A percentile compares a stretch with the other conserved stretches of the same genome.
Conservation (phyloP, 2,113 vertebrate species). For the Tretioscincus oriximinensis region DNA sequence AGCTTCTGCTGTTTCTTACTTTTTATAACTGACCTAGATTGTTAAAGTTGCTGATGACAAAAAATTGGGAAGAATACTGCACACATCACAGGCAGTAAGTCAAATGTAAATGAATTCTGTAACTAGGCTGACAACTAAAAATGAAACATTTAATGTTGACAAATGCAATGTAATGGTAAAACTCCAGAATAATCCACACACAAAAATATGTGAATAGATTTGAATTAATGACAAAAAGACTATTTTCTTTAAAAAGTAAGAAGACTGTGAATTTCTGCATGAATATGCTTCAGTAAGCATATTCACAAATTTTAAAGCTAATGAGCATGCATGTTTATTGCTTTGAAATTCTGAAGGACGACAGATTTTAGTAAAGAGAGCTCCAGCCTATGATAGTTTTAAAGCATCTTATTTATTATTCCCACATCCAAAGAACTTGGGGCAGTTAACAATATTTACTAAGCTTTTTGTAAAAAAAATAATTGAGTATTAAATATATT, state of each 20-base stretch:
- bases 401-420: no score
- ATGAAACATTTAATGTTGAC: slow-evolving; percentile 47
- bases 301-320: slow-evolving; percentile 25
- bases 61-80: slow-evolving; percentile 41
- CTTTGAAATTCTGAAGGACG: background rate
- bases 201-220: slow-evolving; percentile 14
- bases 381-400: no score
- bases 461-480: no score
- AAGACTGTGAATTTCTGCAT: background rate
- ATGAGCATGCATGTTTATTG: slow-evolving; percentile 17
- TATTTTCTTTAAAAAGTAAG: background rate
- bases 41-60: slow-evolving; percentile 50
- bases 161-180: slow-evolving; percentile 45
- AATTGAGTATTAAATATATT: no score
- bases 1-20: slow-evolving; percentile 42
- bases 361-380: background rate
- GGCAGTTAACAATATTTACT: no score
- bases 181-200: slow-evolving; percentile 37
- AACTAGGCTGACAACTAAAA: slow-evolving; percentile 53
- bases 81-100: slow-evolving; percentile 38
- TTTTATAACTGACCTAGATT: slow-evolving; percentile 44
- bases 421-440: no score
- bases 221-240: slow-evolving; percentile 7
- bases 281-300: background rate
- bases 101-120: slow-evolving; percentile 59